Conservation (phyloP, 2,888 invertebrate genomes). For the Spodoptera picta region DNA sequence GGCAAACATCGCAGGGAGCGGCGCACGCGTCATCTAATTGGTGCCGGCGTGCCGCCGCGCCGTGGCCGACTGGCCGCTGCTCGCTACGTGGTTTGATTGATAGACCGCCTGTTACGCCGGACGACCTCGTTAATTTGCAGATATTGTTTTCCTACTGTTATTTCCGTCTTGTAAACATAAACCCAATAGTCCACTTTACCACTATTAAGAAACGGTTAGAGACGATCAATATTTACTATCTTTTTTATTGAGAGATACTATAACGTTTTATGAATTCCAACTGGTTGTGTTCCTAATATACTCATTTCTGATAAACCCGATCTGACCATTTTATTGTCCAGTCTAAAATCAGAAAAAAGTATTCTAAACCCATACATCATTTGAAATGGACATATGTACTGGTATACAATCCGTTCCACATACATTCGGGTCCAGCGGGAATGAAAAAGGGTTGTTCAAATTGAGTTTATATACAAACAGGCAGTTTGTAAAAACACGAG, state of each 20-base stretch:
- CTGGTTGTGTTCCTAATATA: background rate
- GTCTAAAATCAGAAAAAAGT: background rate
- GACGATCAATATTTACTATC: slow-evolving; percentile 3
- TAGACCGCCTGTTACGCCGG: slow-evolving; percentile 81
- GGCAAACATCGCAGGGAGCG: slow-evolving; percentile 75
- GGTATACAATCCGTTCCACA: slow-evolving; percentile 6
- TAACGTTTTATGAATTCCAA: background rate
- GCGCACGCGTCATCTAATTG: slow-evolving; percentile 77
- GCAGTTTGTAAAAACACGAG: slow-evolving; percentile 46
- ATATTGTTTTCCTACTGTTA: slow-evolving; percentile 72
- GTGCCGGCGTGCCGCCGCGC: slow-evolving; percentile 54
- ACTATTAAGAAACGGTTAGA: slow-evolving; percentile 19
- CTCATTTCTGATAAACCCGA: slow-evolving; percentile 3
- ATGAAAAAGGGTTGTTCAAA: slow-evolving; percentile 34
- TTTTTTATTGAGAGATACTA: slow-evolving; percentile 15
- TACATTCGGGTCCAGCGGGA: slow-evolving; percentile 38
- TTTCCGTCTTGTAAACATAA: slow-evolving; percentile 62
- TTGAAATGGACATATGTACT: slow-evolving; percentile 13
- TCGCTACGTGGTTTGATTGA: slow-evolving; percentile 75
- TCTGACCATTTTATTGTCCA: slow-evolving; percentile 2
- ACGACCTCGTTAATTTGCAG: slow-evolving; percentile 73
- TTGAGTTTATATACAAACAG: slow-evolving; percentile 45
- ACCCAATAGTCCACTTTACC: slow-evolving; percentile 37
- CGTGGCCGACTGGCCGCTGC: slow-evolving; percentile 47
- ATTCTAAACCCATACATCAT: slow-evolving; percentile 19